Percentiles rank a stretch among this genome's conserved stretches.
Evolutionary conservation across 2,113 vertebrate species (phyloP).

Genomic region (Istiophorus platypterus): DNA sequence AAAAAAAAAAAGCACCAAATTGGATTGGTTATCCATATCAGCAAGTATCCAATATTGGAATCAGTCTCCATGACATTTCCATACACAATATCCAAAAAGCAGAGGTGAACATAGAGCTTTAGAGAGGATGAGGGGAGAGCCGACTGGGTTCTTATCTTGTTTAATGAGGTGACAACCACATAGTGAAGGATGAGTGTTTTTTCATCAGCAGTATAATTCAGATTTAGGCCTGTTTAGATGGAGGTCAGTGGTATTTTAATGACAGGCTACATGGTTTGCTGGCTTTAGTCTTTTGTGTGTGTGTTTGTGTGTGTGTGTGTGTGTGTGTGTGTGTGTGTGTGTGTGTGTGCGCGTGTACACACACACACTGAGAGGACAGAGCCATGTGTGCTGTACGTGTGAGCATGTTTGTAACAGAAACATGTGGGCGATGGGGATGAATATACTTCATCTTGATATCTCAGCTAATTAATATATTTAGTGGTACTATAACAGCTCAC

Average conservation of each 20-base stretch:
- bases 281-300: conserved; percentile 11
- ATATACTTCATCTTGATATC: background rate
- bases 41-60: background rate
- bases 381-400: background rate
- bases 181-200: conserved; percentile 66
- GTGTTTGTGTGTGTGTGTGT: conserved; percentile 12
- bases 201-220: conserved; percentile 65
- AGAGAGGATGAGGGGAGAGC: conserved; percentile 33
- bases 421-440: background rate
- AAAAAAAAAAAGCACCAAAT: background rate
- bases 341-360: background rate
- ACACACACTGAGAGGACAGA: background rate
- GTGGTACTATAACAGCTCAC: background rate
- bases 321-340: conserved; percentile 18
- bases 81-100: conserved; percentile 21
- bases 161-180: conserved; percentile 68
- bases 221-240: conserved; percentile 64
- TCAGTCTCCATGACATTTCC: conserved; percentile 28
- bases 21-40: background rate
- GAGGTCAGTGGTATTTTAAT: conserved; percentile 66
- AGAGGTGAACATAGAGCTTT: conserved; percentile 4
- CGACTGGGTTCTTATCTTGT: conserved; percentile 51
- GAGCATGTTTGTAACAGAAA: conserved; percentile 8
- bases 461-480: conserved; percentile 17
- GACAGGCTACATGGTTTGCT: conserved; percentile 60